phyloP scores from a whole-genome alignment of 2,113 vertebrate species.

The Corynorhinus townsendii region DNA sequence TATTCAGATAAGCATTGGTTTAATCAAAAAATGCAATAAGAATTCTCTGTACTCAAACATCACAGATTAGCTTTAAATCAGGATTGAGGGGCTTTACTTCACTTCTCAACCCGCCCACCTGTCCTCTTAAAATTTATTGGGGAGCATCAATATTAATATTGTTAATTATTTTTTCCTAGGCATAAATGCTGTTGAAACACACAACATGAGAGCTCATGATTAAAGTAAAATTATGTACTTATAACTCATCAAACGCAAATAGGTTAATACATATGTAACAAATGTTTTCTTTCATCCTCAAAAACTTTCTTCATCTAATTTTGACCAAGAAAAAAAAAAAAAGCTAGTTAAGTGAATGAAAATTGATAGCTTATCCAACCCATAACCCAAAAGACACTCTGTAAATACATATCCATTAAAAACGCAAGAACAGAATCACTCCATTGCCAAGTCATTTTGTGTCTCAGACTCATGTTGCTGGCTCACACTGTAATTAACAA shows the following conservation, averaged over 20 bases:
- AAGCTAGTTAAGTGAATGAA: neutral
- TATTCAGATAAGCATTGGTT: neutral
- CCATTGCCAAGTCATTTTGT: conserved; percentile 24
- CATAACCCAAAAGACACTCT: neutral
- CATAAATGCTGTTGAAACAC: neutral
- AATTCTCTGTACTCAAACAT: neutral
- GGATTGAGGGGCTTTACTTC: neutral
- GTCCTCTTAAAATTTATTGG: neutral
- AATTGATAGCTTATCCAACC: neutral
- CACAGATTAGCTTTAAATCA: neutral
- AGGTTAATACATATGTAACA: conserved; percentile 24
- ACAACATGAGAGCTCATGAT: conserved; percentile 20
- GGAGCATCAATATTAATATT: neutral
- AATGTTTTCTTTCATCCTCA: neutral
- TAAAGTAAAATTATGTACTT: neutral
- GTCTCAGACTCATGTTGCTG: neutral
- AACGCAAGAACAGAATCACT: neutral
- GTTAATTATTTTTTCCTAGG: neutral
- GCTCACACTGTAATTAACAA: neutral
- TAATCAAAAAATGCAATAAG: neutral
- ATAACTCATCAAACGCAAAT: neutral
- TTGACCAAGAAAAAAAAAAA: neutral
- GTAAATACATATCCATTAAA: neutral
- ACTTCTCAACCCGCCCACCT: neutral
- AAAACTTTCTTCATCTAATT: neutral